These are phyloP conservation scores for Neoaliturus tenellus DNA, from an alignment of 2,888 invertebrate species.

Conservation along the genomic window DNA sequence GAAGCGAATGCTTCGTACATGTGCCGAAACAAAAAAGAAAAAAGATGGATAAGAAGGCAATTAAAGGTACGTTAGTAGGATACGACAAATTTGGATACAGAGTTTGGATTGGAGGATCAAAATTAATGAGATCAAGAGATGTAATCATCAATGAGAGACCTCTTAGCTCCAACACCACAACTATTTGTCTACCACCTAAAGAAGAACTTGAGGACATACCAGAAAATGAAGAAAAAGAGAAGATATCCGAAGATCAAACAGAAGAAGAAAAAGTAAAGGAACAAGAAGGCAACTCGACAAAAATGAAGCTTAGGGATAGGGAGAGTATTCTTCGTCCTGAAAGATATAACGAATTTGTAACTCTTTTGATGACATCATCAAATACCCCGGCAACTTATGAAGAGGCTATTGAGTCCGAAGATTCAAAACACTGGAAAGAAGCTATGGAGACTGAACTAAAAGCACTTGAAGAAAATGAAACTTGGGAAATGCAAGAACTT, in stretches of 20 bases:
- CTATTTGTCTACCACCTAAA: not conserved
- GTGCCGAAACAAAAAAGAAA: conserved; percentile 22
- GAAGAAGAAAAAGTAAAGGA: not conserved
- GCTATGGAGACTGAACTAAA: no score
- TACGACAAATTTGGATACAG: not conserved
- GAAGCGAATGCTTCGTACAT: conserved; percentile 6
- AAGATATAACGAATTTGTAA: not conserved
- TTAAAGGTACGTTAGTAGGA: not conserved
- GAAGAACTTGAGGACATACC: no score
- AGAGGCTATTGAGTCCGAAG: not conserved
- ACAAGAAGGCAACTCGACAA: not conserved
- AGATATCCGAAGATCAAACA: not conserved
- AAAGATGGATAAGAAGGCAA: conserved; percentile 23
- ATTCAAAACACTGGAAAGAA: not conserved
- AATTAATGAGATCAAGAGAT: not conserved
- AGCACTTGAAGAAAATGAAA: conserved; percentile 23
- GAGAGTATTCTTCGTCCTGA: conserved; percentile 26
- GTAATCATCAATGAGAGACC: conserved; percentile 14
- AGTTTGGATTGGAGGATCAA: conserved; percentile 2
- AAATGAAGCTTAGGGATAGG: conserved; percentile 21
- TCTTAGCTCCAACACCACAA: not conserved
- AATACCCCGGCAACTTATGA: not conserved
- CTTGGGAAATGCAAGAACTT: conserved; percentile 7
- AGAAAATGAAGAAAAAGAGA: no score
- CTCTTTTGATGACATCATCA: not conserved